Evolutionary conservation across 2,888 invertebrate genomes (phyloP).

Genomic region (Trilocha varians): DNA sequence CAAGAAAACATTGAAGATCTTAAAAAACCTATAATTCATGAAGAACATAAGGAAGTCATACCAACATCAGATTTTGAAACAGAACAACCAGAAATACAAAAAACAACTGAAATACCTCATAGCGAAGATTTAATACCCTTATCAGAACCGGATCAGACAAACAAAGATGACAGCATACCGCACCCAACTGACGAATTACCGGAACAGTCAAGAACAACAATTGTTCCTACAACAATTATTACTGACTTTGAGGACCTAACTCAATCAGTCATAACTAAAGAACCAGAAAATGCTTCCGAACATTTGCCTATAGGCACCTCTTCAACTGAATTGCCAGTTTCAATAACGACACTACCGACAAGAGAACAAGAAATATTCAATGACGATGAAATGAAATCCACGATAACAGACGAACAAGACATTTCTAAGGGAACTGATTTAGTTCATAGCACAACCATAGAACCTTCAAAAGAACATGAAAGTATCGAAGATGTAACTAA

Average conservation of each 20-base stretch:
- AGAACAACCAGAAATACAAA: slow-evolving; percentile 2
- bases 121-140: background rate
- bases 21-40: background rate
- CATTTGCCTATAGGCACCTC: background rate
- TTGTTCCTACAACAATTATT: background rate
- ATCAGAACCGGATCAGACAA: too few relatives aligned
- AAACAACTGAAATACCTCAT: background rate
- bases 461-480: background rate
- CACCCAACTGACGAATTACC: too few relatives aligned
- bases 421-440: background rate
- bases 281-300: background rate
- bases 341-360: background rate
- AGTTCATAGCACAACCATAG: background rate
- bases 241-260: background rate
- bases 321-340: background rate
- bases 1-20: background rate
- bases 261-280: background rate
- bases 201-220: background rate
- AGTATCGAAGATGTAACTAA: background rate
- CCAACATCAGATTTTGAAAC: background rate
- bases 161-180: too few relatives aligned
- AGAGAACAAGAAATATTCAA: background rate
- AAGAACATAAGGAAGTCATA: background rate
- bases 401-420: background rate
- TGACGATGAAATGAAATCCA: background rate